Evolutionary conservation across 2,113 vertebrate species (phyloP).

Genomic region (Xenus cinereus): DNA sequence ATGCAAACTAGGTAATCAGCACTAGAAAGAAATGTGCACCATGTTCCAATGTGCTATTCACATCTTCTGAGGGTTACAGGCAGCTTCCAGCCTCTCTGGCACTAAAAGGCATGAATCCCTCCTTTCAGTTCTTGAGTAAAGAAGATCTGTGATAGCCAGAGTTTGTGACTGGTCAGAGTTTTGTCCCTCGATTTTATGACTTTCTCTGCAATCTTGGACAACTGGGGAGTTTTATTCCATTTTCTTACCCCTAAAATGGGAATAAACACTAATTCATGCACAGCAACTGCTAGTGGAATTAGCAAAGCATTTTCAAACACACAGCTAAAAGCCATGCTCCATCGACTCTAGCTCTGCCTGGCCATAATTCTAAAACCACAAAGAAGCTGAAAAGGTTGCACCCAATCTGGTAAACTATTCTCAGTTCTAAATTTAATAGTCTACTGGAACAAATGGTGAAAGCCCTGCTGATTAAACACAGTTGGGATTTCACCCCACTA

Average conservation of each 20-base stretch:
- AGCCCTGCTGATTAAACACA: conserved; percentile 23
- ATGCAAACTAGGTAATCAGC: neutral
- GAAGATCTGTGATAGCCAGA: neutral
- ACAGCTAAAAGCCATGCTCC: neutral
- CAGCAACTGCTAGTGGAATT: neutral
- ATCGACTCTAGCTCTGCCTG: neutral
- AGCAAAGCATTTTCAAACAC: neutral
- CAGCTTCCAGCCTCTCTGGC: neutral
- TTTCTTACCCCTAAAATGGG: neutral
- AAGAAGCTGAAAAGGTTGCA: neutral
- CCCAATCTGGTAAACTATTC: neutral
- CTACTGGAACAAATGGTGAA: conserved; percentile 47
- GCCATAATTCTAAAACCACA: conserved; percentile 7
- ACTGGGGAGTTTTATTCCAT: neutral
- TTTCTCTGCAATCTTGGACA: neutral
- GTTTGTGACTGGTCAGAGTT: neutral
- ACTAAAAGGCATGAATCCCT: neutral
- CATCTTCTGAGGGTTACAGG: neutral
- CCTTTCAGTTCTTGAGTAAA: neutral
- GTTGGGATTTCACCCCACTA: conserved; percentile 28
- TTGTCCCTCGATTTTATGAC: neutral
- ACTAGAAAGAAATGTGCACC: neutral
- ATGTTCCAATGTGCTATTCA: neutral
- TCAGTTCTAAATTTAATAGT: neutral
- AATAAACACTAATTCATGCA: neutral